Base-by-base conservation (phyloP, 2,797 vertebrate genomes). In the Myotis daubentonii region DNA sequence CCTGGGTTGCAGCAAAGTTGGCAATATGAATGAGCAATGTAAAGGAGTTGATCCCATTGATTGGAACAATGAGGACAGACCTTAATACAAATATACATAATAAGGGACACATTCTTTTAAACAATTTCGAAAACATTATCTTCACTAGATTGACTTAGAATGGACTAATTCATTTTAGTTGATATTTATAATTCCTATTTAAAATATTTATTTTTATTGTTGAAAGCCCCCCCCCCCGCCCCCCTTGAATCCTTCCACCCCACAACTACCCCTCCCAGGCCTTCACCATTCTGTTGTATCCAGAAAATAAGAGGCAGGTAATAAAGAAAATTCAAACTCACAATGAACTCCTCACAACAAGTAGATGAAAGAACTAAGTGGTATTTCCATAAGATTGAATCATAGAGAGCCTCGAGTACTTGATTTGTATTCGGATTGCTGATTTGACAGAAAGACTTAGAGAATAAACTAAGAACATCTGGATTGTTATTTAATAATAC, bases 391-490 rank as follows among this genome's bases (percentile, higher is more conserved):
- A 60, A 44, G 5, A 92, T 89, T 86, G 11, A 65, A n/a, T 68
- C 47, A 53, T 60, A 92, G n/a, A n/a, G n/a, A n/a, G 36, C 41
- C 44, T 80, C 68, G 57, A 91, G n/a, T 47, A 47, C 20, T 41
- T 28, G 60, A 84, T 81, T 90, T 95, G 22, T 25, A 65, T 87
- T 96, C 53, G 78, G 80, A 89, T 85, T 36, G 75, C 75, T 88
- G 51, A 53, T 22, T 92, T 93, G 44, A 65, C 12, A 86, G 74
- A 86, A 84, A 65, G 57, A 66, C 30, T 72, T 88, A 68, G 16
- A 89, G 30, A 70, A 82, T 71, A 71, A 76, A 84, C 19, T 36
- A 74, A n/a, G n/a, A n/a, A 3, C 8, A 2, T 94, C 91, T 95
- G 38, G 15, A 66, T 68, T 86, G 15, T 15, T 92, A 53, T 79